Evolutionary conservation across 2,113 vertebrate genomes (phyloP).

Genomic region (Sapajus apella): DNA sequence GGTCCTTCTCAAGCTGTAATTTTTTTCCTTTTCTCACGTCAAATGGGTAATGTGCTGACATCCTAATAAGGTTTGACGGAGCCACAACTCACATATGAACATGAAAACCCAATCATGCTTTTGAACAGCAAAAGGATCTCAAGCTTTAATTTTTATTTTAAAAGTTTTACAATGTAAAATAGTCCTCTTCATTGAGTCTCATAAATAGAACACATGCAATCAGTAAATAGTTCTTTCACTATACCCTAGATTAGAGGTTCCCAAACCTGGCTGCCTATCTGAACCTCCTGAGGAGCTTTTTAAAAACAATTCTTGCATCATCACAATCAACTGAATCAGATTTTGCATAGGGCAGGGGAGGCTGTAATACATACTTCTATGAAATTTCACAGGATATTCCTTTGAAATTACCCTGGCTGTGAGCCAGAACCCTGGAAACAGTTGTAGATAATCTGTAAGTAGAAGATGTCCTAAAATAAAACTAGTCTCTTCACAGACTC

Average conservation of each 20-base stretch:
- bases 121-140: not conserved
- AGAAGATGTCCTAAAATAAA: not conserved
- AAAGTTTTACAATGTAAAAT: conserved; percentile 22
- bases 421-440: not conserved
- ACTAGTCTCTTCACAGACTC: not conserved
- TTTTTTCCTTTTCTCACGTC: not conserved
- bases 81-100: not conserved
- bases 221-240: not conserved
- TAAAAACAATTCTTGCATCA: not conserved
- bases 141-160: not conserved
- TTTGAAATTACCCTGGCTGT: not conserved
- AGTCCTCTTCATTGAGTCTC: not conserved
- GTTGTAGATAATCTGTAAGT: not conserved
- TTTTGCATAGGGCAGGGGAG: too few relatives aligned
- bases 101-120: not conserved
- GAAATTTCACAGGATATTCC: not conserved
- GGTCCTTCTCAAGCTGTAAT: not conserved
- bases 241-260: not conserved
- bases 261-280: not conserved
- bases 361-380: not conserved
- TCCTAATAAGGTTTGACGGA: not conserved
- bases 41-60: not conserved
- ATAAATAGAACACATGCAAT: not conserved
- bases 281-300: not conserved
- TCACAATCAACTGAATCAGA: not conserved